Conservation (phyloP, 2,113 vertebrate genomes). For the Ardeotis arabs region DNA sequence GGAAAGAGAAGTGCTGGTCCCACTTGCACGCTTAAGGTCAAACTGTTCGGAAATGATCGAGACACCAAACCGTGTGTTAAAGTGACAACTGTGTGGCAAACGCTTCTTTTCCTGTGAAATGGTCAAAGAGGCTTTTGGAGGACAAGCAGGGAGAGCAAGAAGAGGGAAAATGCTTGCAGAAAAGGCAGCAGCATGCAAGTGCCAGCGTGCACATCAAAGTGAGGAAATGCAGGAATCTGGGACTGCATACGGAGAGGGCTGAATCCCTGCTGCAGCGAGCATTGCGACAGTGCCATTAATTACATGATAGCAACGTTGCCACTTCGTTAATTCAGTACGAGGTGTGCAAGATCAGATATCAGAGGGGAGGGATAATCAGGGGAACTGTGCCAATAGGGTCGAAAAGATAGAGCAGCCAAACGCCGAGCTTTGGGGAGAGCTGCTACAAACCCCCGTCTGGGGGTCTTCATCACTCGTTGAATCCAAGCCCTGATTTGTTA, state of each 20-base stretch:
- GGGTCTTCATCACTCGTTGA: accelerated
- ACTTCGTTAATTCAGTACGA: neutral
- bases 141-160: neutral
- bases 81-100: neutral
- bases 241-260: neutral
- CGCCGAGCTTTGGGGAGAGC: neutral
- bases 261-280: neutral
- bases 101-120: neutral
- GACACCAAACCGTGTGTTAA: neutral
- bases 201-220: neutral
- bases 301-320: neutral
- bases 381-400: neutral
- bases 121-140: neutral
- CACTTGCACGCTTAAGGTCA: neutral
- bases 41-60: neutral
- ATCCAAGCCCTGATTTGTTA: neutral
- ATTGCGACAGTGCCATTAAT: slow-evolving; percentile 28
- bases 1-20: neutral
- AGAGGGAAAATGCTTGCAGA: neutral
- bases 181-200: neutral
- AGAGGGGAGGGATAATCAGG: neutral
- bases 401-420: neutral
- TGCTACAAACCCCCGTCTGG: neutral
- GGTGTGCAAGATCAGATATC: slow-evolving; percentile 49
- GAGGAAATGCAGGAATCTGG: neutral